A percentile compares a stretch with the other conserved stretches of the same genome.
Conservation (phyloP, 2,797 vertebrate genomes). For the Smutsia temminckii region DNA sequence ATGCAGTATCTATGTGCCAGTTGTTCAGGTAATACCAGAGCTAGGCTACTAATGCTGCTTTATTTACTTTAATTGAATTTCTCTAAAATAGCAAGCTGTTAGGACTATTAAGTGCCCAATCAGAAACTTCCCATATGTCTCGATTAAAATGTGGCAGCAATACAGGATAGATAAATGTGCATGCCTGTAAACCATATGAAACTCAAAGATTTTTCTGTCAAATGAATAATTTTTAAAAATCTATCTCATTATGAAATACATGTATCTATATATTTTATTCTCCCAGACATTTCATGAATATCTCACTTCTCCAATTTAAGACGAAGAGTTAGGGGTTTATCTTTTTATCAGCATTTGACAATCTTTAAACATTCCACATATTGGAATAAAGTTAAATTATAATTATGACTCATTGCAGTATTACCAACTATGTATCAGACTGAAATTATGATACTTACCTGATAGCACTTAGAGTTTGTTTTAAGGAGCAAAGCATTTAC, state of each 20-base stretch:
- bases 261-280: not conserved
- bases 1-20: conserved; percentile 24
- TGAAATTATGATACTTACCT: not conserved
- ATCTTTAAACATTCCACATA: not conserved
- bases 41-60: conserved; percentile 51
- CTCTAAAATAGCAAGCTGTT: conserved; percentile 76
- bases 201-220: conserved; percentile 51
- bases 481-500: not conserved
- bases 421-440: not conserved
- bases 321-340: not conserved
- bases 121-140: conserved; percentile 77
- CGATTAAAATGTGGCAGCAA: conserved; percentile 77
- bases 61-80: conserved; percentile 75
- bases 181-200: conserved; percentile 44
- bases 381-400: conserved; percentile 19
- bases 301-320: not conserved
- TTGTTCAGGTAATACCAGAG: conserved; percentile 49
- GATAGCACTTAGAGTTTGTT: not conserved
- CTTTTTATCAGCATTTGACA: not conserved
- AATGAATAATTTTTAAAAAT: not conserved
- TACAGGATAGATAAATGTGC: conserved; percentile 64
- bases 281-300: conserved; percentile 48
- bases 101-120: conserved; percentile 72
- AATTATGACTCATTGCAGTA: conserved; percentile 6
- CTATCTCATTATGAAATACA: not conserved